These are phyloP conservation scores for Drosophila ezoana DNA, from an alignment of 2,888 invertebrate genomes.

Conservation along the genomic window DNA sequence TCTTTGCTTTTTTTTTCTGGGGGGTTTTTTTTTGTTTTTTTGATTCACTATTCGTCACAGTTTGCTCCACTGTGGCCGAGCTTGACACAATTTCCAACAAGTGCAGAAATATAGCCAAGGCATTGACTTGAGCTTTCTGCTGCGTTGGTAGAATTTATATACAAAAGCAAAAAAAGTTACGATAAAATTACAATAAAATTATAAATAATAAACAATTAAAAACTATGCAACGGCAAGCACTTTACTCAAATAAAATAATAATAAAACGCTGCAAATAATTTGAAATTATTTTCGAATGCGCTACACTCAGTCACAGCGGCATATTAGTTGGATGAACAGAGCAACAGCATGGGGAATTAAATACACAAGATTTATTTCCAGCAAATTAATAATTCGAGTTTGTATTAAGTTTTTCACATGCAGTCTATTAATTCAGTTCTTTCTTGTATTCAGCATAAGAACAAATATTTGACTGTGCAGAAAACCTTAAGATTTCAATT, in stretches of 20 bases:
- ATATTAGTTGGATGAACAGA: constrained; percentile 12
- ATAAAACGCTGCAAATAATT: constrained; percentile 29
- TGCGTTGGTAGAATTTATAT: constrained; percentile 82
- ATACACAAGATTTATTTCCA: not conserved
- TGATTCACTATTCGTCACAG: not conserved
- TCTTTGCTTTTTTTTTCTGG: too few relatives aligned
- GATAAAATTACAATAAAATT: constrained; percentile 75
- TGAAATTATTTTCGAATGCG: constrained; percentile 29
- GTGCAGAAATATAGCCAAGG: constrained; percentile 42
- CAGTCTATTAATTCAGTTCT: constrained; percentile 4
- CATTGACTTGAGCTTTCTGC: constrained; percentile 78
- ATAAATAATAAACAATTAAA: constrained; percentile 51
- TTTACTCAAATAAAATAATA: constrained; percentile 36
- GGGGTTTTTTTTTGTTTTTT: not conserved
- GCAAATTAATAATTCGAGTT: not conserved
- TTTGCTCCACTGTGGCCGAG: constrained; percentile 63
- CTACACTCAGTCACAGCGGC: constrained; percentile 22
- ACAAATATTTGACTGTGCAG: not conserved
- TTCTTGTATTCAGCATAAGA: not conserved
- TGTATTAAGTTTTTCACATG: not conserved
- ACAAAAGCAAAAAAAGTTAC: constrained; percentile 82
- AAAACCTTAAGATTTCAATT: not conserved
- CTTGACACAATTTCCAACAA: constrained; percentile 61
- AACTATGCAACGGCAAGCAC: constrained; percentile 51
- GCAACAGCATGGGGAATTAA: not conserved